Base-by-base conservation (phyloP, 37 sponge, comb jelly and placozoan genomes). In the Spongia lamella region DNA sequence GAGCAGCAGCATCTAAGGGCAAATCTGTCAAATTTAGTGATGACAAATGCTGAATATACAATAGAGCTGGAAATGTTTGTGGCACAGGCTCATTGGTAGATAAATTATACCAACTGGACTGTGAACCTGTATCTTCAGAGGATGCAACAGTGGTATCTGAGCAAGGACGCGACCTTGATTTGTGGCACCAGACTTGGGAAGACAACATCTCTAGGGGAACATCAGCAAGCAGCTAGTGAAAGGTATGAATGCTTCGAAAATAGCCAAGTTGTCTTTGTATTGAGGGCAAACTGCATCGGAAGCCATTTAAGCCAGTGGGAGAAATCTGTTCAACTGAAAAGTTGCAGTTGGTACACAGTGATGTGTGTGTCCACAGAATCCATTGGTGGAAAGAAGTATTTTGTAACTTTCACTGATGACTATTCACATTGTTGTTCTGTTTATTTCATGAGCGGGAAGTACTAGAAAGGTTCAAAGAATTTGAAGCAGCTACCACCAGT, bases 301-400 rank as follows among this genome's bases (percentile, higher is more conserved):
- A 32, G 38, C 60, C 72, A n/a, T 76, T 69, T 25, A 75, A 83
- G 38, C 53, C 84, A 76, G 77, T 68, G 62, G 77, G 64, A 69
- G n/a, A n/a, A n/a, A 70, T 72, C 2, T 54, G 47, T 6, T 77
- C 73, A 7, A 70, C 33, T 15, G 38, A 52, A 19, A 79, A 27
- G 38, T 53, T 77, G 25, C 73, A 79, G 65, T 55, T 77, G 21
- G 31, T 84, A 25, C 85, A 84, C 47, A 78, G 81, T 54, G 86
- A 80, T 66, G 70, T 80, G 53, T 79, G 80, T 61, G 65, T 14
- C 73, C 27, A 65, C 67, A 37, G 86, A 86, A 21, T 70, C 72
- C 22, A 84, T 84, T 61, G 86, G 86, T 36, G 81, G 81, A 27
- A 33, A 53, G 36, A 86, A 86, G 43, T 85, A 85, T 64, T 85